phyloP scores from a whole-genome alignment of 2,888 invertebrate species.

The Nipponacmea schrenckii region DNA sequence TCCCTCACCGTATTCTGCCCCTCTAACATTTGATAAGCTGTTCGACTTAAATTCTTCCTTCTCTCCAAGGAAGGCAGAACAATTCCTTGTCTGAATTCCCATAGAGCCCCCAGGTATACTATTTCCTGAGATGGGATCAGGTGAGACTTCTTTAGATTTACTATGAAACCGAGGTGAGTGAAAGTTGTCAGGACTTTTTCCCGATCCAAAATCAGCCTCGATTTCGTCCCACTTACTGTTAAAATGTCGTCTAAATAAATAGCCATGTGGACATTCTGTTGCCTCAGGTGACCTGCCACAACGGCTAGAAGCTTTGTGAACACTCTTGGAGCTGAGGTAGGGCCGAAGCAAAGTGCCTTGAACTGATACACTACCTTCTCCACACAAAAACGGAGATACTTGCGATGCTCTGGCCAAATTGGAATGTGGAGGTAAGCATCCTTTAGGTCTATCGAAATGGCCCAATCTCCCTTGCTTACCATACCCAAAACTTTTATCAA shows the following conservation, averaged over 20 bases:
- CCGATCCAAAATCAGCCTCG: slow-evolving; percentile 20
- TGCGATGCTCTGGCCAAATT: too few species aligned
- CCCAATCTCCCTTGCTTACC: slow-evolving; percentile 30
- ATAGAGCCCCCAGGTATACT: slow-evolving; percentile 21
- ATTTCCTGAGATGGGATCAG: slow-evolving; percentile 26
- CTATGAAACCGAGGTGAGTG: slow-evolving; percentile 27
- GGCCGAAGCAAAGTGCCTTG: too few species aligned
- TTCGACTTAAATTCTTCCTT: neutral
- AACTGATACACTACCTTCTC: too few species aligned
- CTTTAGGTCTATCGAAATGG: slow-evolving; percentile 26
- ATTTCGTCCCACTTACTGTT: slow-evolving; percentile 19
- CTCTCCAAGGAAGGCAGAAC: slow-evolving; percentile 26
- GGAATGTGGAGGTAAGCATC: too few species aligned
- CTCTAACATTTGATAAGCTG: neutral
- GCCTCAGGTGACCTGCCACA: too few species aligned
- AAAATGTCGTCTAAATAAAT: slow-evolving; percentile 32
- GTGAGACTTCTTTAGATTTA: slow-evolving; percentile 30
- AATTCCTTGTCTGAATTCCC: slow-evolving; percentile 19
- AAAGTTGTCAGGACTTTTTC: slow-evolving; percentile 20
- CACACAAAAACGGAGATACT: too few species aligned
- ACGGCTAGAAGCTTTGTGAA: too few species aligned
- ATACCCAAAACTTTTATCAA: slow-evolving; percentile 28
- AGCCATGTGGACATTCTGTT: slow-evolving; percentile 26
- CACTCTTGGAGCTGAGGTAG: too few species aligned
- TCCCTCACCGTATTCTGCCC: slow-evolving; percentile 11